Base-by-base conservation (phyloP, 2,113 vertebrate genomes). In the Cyprinodon variegatus region DNA sequence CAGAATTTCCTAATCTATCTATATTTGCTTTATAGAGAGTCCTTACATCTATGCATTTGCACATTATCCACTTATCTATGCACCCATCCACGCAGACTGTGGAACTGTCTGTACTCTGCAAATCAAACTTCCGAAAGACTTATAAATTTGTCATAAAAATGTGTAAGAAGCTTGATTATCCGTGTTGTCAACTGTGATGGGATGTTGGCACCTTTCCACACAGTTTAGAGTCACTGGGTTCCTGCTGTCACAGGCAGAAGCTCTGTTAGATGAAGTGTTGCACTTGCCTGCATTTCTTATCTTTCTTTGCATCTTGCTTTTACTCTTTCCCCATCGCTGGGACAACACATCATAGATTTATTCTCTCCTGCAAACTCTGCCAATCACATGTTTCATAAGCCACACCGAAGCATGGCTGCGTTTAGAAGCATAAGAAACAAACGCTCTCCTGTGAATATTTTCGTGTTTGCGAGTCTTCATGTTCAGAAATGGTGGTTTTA, bases 231-330 rank as follows among this genome's bases (percentile, higher is more conserved):
- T 85, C 86, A 22, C 72, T 77, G 83, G 89, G 88, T 90, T 91
- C 89, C 89, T 79, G 78, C 84, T 88, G 86, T 91, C 83, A 72
- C 77, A 85, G 72, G 77, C 76, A 46, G 80, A 83, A 77, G 90
- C 84, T 20, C 14, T 65, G 46, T 80, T 82, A 88, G 85, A 90
- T 90, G 82, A 90, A 91, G 77, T 84, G 83, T 89, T 86, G 72
- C 83, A 84, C 84, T 90, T 85, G 84, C 88, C 82, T 88, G 81
- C 85, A 72, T 77, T 81, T 86, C 68, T 87, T 5, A 78, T 83
- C 78, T 65, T 81, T 80, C 74, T 79, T 86, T 79, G 81, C 82
- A 71, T 77, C 68, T 61, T 61, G 68, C 68, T 72, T 80, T 86
- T 83, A 53, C 15, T 53, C 13, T 15, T 88, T 74, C 85, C 81